Base-by-base conservation (phyloP, 1,140 invertebrate genomes). In the Nebria ingens region DNA sequence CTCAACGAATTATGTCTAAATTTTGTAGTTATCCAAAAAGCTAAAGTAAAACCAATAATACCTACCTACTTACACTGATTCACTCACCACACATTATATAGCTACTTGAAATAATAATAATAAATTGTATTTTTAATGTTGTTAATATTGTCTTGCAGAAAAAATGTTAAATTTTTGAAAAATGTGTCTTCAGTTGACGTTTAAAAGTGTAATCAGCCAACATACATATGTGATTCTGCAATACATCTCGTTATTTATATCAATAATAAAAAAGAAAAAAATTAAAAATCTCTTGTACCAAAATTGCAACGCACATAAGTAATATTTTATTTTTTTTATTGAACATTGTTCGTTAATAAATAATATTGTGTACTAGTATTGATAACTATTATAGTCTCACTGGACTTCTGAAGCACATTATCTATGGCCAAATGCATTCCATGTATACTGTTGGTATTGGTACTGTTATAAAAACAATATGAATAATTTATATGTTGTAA, bases 401-500 rank as follows among this genome's bases (percentile, higher is more conserved):
- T 67, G 56, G 63, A 70, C 63, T 66, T 59, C 59, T 66, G 68
- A 65, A 70, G 68, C 68, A 70, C 68, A 70, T 70, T 70, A 70
- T 69, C 68, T 60, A 65, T n/a, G 67, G 62, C 65, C 65, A 63
- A 67, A 34, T 34, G 62, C 66, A 68, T 70, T 70, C 64, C 68
- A 65, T 69, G 66, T 69, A 69, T 68, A 70, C 68, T 70, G 68
- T 71, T 71, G 69, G n/a, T n/a, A n/a, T n/a, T n/a, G 6, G 67
- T 69, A 64, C 67, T 71, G 68, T 69, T 69, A 56, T 61, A 58
- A 56, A 56, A 67, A 58, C 64, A 53, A 70, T 64, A 63, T 64
- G 61, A 60, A 65, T 67, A 63, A 68, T 67, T 69, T 65, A 69
- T 68, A 70, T 70, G 67, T 70, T 70, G 66, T 66, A 64, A 67